Evolutionary conservation across 2,888 invertebrate genomes (phyloP).

Genomic region (Congeria kusceri): DNA sequence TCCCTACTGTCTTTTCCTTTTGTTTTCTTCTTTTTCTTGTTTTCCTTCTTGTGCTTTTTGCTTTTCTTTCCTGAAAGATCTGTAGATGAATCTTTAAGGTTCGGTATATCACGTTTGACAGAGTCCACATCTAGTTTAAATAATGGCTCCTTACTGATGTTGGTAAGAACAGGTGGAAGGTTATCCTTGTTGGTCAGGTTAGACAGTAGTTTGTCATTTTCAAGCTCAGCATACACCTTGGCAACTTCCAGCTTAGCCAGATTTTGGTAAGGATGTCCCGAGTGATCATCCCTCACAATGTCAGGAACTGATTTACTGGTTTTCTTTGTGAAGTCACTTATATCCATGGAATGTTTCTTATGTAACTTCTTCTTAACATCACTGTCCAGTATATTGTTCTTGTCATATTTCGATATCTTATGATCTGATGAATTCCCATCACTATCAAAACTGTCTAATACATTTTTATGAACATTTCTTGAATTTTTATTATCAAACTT

Average conservation of each 20-base stretch:
- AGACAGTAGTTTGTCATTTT: conserved; percentile 51
- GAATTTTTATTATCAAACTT: neutral
- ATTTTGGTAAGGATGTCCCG: conserved; percentile 21
- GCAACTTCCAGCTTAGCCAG: conserved; percentile 51
- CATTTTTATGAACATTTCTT: conserved; percentile 22
- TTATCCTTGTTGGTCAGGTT: conserved; percentile 61
- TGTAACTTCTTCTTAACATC: conserved; percentile 43
- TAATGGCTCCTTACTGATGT: conserved; percentile 49
- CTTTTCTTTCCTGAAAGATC: conserved; percentile 51
- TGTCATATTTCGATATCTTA: neutral
- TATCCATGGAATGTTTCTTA: conserved; percentile 56
- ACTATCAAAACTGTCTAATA: conserved; percentile 52
- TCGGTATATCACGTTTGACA: conserved; percentile 51
- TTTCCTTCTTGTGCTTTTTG: conserved; percentile 64
- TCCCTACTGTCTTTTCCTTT: conserved; percentile 59
- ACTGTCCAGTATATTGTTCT: conserved; percentile 14
- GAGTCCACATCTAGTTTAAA: conserved; percentile 51
- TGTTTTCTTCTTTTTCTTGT: conserved; percentile 60
- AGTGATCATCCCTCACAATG: conserved; percentile 46
- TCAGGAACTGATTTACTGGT: conserved; percentile 49
- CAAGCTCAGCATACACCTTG: conserved; percentile 56
- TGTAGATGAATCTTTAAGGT: conserved; percentile 46
- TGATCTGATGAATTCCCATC: conserved; percentile 25
- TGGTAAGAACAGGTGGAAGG: conserved; percentile 50
- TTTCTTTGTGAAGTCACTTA: conserved; percentile 47